A percentile compares a stretch with the other conserved stretches of the same genome.
Evolutionary conservation across 2,797 vertebrate genomes (phyloP).

Genomic region (Peromyscus nudipes): DNA sequence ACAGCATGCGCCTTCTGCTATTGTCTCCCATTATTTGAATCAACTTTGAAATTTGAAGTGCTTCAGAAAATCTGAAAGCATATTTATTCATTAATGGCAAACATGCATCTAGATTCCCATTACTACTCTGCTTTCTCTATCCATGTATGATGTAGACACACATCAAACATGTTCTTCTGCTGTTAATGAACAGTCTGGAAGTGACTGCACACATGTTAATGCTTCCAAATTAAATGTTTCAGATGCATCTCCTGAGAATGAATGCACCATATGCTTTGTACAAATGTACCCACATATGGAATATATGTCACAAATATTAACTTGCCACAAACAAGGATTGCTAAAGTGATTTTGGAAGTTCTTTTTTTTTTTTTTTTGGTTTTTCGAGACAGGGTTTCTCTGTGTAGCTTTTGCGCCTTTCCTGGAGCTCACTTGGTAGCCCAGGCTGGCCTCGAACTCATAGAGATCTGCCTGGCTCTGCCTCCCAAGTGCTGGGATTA

Average conservation of each 20-base stretch:
- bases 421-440: no score
- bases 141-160: not conserved
- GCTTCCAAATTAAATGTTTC: not conserved
- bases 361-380: no score
- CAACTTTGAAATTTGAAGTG: constrained; percentile 43
- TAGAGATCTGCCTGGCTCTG: no score
- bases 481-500: no score
- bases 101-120: not conserved
- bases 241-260: not conserved
- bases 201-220: not conserved
- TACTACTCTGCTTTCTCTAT: not conserved
- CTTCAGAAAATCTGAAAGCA: not conserved
- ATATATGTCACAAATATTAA: constrained; percentile 49
- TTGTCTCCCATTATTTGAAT: not conserved
- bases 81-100: not conserved
- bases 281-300: not conserved
- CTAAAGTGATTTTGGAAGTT: not conserved
- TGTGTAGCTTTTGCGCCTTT: no score
- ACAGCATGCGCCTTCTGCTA: not conserved
- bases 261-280: not conserved
- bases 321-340: not conserved
- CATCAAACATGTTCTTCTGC: not conserved
- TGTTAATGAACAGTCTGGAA: not conserved
- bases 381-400: no score
- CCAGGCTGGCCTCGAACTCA: no score